These are phyloP conservation scores for Saccostrea echinata DNA, from an alignment of 1,140 invertebrate genomes.

Conservation along the genomic window DNA sequence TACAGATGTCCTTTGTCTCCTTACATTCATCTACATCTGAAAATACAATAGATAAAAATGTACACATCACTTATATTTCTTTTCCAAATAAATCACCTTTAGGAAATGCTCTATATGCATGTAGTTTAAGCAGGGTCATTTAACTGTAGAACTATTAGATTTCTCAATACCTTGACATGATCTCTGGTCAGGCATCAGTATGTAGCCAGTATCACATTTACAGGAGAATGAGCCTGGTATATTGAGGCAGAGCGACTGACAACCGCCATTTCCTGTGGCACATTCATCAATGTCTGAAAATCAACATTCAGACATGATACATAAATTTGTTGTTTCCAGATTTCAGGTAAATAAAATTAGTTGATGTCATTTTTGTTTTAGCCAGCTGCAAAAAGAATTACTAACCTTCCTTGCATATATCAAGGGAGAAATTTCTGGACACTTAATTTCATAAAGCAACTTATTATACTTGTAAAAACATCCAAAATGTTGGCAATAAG, in stretches of 20 bases:
- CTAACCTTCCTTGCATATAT: neutral
- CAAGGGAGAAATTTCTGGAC: neutral
- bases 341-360: neutral
- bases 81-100: neutral
- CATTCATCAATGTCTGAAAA: slow-evolving; percentile 87
- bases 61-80: neutral
- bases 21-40: slow-evolving; percentile 88
- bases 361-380: neutral
- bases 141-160: neutral
- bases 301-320: slow-evolving; percentile 58
- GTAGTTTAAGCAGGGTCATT: too few relatives aligned
- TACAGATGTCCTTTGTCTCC: slow-evolving; percentile 89
- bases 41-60: neutral
- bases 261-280: slow-evolving; percentile 84
- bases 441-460: neutral
- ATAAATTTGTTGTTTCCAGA: neutral
- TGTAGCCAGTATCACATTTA: slow-evolving; percentile 88
- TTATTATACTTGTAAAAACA: neutral
- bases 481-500: neutral
- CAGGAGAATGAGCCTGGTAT: slow-evolving; percentile 88
- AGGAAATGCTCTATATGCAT: neutral
- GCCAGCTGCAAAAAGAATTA: neutral
- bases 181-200: slow-evolving; percentile 81
- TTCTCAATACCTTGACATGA: slow-evolving; percentile 85
- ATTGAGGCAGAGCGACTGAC: slow-evolving; percentile 86